phyloP scores from a whole-genome alignment of 2,797 vertebrate species.

The Rhabdomys pumilio region DNA sequence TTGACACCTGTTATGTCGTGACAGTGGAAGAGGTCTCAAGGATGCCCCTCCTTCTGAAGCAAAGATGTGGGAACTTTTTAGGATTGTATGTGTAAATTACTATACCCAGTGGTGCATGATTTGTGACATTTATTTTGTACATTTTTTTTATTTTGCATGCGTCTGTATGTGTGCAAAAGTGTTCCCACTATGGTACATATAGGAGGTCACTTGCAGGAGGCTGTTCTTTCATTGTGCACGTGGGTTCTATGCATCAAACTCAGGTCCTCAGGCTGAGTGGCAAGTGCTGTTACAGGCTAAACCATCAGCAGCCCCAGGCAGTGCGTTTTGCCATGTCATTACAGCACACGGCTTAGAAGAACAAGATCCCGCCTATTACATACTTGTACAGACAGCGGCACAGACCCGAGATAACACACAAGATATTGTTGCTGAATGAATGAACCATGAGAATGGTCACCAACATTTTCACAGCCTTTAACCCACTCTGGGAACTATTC shows the following conservation, averaged over 20 bases:
- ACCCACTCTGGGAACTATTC: neutral
- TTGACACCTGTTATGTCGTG: neutral
- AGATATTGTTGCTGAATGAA: neutral
- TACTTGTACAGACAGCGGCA: too few species aligned
- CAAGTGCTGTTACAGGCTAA: neutral
- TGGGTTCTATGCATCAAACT: neutral
- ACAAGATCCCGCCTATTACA: neutral
- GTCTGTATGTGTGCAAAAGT: neutral
- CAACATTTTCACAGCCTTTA: neutral
- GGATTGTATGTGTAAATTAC: neutral
- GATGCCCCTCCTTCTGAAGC: neutral
- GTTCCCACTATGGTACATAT: too few species aligned
- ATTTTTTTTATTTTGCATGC: neutral
- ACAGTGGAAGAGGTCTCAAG: neutral
- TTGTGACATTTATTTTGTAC: neutral
- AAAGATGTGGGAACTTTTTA: neutral
- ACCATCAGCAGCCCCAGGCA: neutral
- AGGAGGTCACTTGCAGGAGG: neutral
- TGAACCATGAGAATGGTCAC: neutral
- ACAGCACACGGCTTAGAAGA: neutral
- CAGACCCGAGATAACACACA: neutral
- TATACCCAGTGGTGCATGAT: neutral
- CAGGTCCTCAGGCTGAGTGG: neutral
- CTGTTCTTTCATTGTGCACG: neutral
- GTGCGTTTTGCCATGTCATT: neutral